Percentiles rank a stretch among this genome's conserved stretches.
Evolutionary conservation across 2,797 vertebrate species (phyloP).

Genomic region (Rhabdophis nuchalis): DNA sequence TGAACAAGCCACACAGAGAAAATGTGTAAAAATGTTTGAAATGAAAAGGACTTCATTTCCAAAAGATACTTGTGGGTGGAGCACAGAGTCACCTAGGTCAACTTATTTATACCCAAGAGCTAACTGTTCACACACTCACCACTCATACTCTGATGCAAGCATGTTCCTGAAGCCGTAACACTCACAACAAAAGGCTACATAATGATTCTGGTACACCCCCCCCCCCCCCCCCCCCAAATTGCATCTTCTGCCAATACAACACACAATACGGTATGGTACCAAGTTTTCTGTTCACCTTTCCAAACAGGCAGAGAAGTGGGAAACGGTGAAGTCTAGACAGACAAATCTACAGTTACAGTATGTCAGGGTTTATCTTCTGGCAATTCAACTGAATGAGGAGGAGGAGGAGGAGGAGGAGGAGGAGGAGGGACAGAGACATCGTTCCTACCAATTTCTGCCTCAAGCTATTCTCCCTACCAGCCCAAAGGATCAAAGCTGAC

Average conservation of each 20-base stretch:
- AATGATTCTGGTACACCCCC: neutral
- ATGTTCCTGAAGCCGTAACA: neutral
- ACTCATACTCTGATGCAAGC: neutral
- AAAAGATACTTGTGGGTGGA: neutral
- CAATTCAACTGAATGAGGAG: neutral
- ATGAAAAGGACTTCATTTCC: neutral
- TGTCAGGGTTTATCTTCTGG: neutral
- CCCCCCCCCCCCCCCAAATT: neutral
- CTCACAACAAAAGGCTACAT: slow-evolving; percentile 10
- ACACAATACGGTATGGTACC: neutral
- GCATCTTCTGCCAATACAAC: slow-evolving; percentile 1
- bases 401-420: neutral
- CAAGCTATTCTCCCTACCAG: neutral
- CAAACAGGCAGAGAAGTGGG: slow-evolving; percentile 22
- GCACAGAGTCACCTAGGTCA: neutral
- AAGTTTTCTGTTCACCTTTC: neutral
- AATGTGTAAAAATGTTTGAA: neutral
- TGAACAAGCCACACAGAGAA: neutral
- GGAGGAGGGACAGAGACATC: neutral
- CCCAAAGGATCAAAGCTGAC: neutral
- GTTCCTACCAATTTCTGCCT: neutral
- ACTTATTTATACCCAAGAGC: neutral
- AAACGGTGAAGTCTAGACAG: neutral
- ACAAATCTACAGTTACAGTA: slow-evolving; percentile 26
- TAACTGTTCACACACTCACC: neutral